Conservation (phyloP, 1,140 invertebrate genomes). For the Heliconius melpomene region DNA sequence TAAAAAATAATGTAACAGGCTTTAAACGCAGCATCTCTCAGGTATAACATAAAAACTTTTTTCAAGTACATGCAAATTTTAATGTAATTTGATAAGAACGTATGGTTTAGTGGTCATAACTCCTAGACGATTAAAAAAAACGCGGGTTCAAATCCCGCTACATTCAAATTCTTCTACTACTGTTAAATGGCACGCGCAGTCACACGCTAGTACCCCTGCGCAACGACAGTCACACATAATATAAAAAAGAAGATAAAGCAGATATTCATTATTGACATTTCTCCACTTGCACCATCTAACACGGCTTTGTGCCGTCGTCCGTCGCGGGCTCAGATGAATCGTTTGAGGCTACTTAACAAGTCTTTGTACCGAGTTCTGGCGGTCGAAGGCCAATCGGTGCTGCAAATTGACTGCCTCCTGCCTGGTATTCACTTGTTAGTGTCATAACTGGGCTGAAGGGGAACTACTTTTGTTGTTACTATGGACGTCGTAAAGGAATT, state of each 20-base stretch:
- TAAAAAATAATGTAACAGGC: too few species aligned
- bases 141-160: too few species aligned
- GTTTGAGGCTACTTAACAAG: constrained; percentile 62
- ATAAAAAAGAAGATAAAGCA: neutral
- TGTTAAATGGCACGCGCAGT: too few species aligned
- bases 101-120: too few species aligned
- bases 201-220: too few species aligned
- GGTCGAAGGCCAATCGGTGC: constrained; percentile 42
- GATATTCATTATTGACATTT: neutral
- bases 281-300: constrained; percentile 31
- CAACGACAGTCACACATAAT: too few species aligned
- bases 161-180: too few species aligned
- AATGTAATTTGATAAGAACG: too few species aligned
- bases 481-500: neutral
- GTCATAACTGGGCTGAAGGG: neutral
- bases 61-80: too few species aligned
- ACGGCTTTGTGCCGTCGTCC: constrained; percentile 40
- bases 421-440: constrained; percentile 3
- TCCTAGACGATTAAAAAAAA: too few species aligned
- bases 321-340: constrained; percentile 54
- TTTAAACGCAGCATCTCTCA: too few species aligned
- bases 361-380: constrained; percentile 49
- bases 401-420: constrained; percentile 39
- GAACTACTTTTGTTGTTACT: neutral
- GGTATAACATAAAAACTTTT: too few species aligned